phyloP scores from a whole-genome alignment of 2,113 vertebrate species.

The Ctenodactylus gundi region DNA sequence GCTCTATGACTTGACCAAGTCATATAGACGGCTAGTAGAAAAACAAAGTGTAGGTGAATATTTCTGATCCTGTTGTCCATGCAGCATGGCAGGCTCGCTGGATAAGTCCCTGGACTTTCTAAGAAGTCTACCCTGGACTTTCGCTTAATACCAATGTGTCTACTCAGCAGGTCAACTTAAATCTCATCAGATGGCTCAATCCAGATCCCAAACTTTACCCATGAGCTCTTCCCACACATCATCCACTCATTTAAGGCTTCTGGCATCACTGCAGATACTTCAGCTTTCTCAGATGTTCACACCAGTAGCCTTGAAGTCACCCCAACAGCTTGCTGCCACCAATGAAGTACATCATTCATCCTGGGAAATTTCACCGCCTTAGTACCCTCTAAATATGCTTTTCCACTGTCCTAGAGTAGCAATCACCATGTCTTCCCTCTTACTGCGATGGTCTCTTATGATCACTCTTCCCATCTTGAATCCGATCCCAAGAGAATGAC shows the following conservation, averaged over 20 bases:
- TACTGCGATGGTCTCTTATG: not conserved
- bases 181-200: not conserved
- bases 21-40: not conserved
- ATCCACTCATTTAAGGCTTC: not conserved
- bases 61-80: not conserved
- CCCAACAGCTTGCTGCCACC: not conserved
- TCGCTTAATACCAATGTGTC: not conserved
- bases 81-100: not conserved
- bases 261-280: not conserved
- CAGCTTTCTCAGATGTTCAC: not conserved
- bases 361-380: not conserved
- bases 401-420: not conserved
- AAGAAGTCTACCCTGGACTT: not conserved
- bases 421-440: not conserved
- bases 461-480: not conserved
- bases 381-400: not conserved
- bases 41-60: not conserved
- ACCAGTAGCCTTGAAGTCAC: not conserved
- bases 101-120: not conserved
- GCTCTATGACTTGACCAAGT: not conserved
- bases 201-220: not conserved
- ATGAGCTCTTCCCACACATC: not conserved
- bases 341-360: not conserved
- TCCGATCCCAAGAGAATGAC: not conserved
- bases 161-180: not conserved